A percentile compares a stretch with the other conserved stretches of the same genome.
phyloP scores from a whole-genome alignment of 2,797 vertebrate genomes.

The Platalea minor region DNA sequence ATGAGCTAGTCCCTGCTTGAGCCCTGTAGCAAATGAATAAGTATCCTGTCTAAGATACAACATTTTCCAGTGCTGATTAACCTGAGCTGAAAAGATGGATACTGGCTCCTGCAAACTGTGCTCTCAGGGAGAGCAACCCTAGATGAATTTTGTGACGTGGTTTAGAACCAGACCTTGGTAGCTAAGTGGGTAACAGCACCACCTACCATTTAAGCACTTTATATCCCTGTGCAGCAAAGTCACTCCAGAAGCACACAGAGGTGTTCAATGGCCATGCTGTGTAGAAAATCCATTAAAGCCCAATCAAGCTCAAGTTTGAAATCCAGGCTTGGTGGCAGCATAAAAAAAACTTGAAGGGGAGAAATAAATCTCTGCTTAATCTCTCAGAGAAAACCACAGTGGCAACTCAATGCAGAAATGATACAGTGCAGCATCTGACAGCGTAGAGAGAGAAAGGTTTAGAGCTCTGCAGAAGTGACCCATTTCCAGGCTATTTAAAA shows the following conservation, averaged over 20 bases:
- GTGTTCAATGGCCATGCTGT: neutral
- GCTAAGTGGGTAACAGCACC: slow-evolving; percentile 12
- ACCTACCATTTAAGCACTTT: slow-evolving; percentile 32
- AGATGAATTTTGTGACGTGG: neutral
- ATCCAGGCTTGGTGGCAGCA: neutral
- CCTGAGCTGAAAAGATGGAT: slow-evolving; percentile 6
- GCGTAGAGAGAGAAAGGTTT: neutral
- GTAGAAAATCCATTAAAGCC: slow-evolving; percentile 22
- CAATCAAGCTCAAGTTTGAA: slow-evolving; percentile 15
- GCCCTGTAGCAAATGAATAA: slow-evolving; percentile 12
- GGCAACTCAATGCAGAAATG: neutral
- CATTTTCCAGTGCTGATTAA: neutral
- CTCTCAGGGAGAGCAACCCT: neutral
- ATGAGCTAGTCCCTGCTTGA: neutral
- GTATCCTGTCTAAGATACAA: neutral
- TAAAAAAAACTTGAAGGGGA: neutral
- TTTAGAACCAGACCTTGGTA: slow-evolving; percentile 1
- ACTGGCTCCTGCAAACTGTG: neutral
- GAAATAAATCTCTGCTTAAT: slow-evolving; percentile 18
- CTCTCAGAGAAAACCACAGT: neutral
- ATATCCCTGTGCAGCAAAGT: neutral
- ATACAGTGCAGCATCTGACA: neutral
- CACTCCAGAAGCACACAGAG: neutral
- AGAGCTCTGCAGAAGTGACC: neutral
- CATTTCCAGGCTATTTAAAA: neutral